Evolutionary conservation across 2,113 vertebrate genomes (phyloP).

Genomic region (Ceyx melanurus): DNA sequence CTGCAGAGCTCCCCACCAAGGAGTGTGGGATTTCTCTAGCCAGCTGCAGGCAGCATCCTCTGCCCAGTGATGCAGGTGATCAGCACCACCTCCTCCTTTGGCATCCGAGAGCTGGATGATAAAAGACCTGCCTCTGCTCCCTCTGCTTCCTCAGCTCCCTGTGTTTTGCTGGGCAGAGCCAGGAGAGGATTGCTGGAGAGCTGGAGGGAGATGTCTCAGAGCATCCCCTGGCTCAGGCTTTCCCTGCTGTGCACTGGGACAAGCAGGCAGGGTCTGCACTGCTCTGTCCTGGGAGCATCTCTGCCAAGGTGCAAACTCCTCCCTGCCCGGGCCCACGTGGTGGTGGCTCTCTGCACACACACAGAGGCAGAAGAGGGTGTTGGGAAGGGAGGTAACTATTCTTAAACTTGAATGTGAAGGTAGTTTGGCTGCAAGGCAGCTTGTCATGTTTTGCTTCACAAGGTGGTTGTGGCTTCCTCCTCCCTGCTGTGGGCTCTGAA

Average conservation of each 20-base stretch:
- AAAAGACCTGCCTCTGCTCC: neutral
- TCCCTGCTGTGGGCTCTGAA: neutral
- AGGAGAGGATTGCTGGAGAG: neutral
- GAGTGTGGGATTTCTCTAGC: neutral
- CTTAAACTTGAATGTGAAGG: neutral
- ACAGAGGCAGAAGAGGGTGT: neutral
- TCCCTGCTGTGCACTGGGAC: fast-evolving
- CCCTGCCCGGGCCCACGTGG: neutral
- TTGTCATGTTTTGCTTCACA: neutral
- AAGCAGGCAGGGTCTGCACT: neutral
- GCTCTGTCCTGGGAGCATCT: fast-evolving
- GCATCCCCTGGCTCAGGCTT: neutral
- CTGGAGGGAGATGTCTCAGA: neutral
- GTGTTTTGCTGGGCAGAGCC: neutral
- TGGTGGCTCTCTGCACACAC: fast-evolving
- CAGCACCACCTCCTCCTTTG: neutral
- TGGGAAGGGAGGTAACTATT: neutral
- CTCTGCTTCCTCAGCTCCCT: neutral
- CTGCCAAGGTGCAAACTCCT: neutral
- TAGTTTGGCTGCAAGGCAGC: neutral
- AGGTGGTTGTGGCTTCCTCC: neutral
- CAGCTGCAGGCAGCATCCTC: neutral
- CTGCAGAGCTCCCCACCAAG: neutral
- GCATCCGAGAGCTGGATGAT: too few relatives aligned
- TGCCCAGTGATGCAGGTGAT: neutral